Conservation (phyloP, 2,113 vertebrate species). For the Antennarius striatus region DNA sequence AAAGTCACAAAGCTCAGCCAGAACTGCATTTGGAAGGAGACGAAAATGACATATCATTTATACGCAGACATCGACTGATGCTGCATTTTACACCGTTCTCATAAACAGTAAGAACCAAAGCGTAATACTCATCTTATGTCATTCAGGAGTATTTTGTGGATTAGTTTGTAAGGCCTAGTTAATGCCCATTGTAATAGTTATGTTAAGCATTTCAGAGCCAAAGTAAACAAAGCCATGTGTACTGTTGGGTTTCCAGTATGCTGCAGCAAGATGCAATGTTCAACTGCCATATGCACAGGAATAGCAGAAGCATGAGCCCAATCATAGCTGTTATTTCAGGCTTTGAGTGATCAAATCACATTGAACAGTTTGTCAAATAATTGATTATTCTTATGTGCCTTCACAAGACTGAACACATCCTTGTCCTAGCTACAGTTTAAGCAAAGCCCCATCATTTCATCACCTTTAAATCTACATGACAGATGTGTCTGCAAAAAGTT, state of each 20-base stretch:
- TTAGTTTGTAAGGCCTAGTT: conserved; percentile 64
- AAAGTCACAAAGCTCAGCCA: conserved; percentile 60
- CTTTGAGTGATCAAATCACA: background rate
- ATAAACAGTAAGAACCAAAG: conserved; percentile 65
- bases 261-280: background rate
- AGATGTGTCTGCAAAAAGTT: no score
- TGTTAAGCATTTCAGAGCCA: conserved; percentile 13
- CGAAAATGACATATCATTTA: conserved; percentile 68
- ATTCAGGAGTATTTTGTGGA: conserved; percentile 62
- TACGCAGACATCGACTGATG: conserved; percentile 66
- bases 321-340: background rate
- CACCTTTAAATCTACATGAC: no score
- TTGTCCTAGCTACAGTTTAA: no score
- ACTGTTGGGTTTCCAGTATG: background rate
- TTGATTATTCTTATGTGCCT: no score
- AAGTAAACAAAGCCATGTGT: conserved; percentile 40
- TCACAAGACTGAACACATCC: no score
- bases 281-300: background rate
- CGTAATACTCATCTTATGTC: conserved; percentile 54
- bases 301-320: background rate
- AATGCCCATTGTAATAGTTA: conserved; percentile 50
- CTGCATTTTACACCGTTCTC: conserved; percentile 52
- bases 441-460: no score
- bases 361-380: no score
- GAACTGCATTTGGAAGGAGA: conserved; percentile 62